A percentile compares a stretch with the other conserved stretches of the same genome.
These are phyloP conservation scores for Burhinus oedicnemus DNA, from an alignment of 2,113 vertebrate genomes.

Conservation along the genomic window DNA sequence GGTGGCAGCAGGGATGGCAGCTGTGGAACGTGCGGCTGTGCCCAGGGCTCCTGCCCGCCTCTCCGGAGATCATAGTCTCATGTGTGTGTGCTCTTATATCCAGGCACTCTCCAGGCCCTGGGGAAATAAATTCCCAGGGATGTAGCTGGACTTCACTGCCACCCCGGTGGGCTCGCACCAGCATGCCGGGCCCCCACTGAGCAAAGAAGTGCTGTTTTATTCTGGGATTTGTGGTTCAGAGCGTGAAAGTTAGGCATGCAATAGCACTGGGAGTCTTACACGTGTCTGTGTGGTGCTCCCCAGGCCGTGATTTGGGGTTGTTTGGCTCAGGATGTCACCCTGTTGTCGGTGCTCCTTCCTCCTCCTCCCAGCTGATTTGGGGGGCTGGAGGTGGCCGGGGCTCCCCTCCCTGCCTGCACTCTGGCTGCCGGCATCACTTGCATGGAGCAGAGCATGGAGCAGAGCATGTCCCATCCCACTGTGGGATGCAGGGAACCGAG, in stretches of 20 bases:
- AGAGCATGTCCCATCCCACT: background rate
- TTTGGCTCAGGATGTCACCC: background rate
- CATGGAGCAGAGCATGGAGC: background rate
- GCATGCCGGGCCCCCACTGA: background rate
- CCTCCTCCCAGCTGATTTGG: background rate
- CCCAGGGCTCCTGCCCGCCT: background rate
- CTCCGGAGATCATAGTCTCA: accelerated
- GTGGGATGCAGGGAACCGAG: background rate
- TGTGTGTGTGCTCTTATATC: accelerated
- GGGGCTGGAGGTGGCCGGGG: background rate
- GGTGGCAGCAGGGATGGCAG: background rate
- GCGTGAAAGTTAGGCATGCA: accelerated
- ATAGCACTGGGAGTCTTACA: background rate
- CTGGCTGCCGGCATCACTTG: background rate
- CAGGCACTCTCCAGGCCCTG: background rate
- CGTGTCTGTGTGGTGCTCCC: background rate
- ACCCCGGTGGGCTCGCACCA: background rate
- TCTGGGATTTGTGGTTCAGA: background rate
- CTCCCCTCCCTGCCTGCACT: background rate
- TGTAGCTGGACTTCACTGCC: background rate
- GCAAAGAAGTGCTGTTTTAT: background rate
- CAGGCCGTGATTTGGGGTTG: background rate
- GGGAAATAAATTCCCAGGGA: background rate
- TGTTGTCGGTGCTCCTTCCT: background rate
- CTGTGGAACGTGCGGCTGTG: background rate